phyloP scores from a whole-genome alignment of 2,113 vertebrate species.

The Pyrgilauda ruficollis region DNA sequence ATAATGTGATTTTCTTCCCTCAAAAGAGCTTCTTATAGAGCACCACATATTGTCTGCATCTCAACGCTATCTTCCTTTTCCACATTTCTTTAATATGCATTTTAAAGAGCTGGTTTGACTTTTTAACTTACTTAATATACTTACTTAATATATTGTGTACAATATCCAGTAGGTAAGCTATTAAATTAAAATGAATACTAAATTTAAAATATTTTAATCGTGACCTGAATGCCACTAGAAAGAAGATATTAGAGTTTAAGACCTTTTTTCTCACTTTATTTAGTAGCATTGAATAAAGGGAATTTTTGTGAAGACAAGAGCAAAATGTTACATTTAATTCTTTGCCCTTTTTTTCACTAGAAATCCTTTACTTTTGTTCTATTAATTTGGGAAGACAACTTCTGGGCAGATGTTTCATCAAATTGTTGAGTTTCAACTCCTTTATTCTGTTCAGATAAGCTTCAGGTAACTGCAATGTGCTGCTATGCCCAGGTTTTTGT shows the following conservation, averaged over 20 bases:
- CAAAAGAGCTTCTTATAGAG: not conserved
- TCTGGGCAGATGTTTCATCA: not conserved
- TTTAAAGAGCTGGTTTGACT: not conserved
- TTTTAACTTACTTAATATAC: not conserved
- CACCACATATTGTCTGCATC: not conserved
- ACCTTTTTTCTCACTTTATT: not conserved
- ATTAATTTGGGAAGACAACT: not conserved
- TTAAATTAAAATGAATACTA: not conserved
- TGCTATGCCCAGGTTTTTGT: not conserved
- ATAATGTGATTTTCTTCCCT: not conserved
- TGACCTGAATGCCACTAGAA: not conserved
- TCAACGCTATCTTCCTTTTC: not conserved
- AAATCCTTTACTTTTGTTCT: not conserved
- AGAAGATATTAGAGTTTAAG: not conserved
- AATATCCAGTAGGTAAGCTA: not conserved
- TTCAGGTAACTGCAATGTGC: not conserved
- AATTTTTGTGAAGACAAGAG: not conserved
- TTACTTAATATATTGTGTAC: not conserved
- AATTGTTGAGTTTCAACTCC: not conserved
- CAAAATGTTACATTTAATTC: not conserved
- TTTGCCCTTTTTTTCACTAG: not conserved
- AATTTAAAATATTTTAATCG: not conserved
- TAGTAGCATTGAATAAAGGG: not conserved
- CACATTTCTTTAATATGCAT: not conserved
- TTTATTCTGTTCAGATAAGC: not conserved